Evolutionary conservation across 2,113 vertebrate species (phyloP).

Genomic region (Gymnogyps californianus): DNA sequence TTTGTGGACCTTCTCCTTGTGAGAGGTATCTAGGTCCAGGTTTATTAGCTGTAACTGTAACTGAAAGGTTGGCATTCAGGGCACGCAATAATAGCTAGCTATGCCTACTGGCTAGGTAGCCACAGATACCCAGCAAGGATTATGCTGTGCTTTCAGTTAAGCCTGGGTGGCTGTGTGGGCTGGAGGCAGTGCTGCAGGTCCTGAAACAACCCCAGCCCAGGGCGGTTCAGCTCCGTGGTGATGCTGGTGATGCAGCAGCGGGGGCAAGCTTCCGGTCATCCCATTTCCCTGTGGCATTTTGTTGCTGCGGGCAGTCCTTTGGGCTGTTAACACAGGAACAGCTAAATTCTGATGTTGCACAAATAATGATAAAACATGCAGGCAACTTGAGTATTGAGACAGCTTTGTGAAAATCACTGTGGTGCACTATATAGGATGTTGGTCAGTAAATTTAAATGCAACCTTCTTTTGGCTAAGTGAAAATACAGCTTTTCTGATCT

Average conservation of each 20-base stretch:
- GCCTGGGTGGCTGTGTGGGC: not conserved
- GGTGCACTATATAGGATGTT: not conserved
- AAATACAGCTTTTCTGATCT: not conserved
- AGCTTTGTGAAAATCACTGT: not conserved
- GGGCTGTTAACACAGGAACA: not conserved
- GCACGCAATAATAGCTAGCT: rapidly evolving
- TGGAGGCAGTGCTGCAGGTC: not conserved
- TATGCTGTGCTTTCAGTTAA: not conserved
- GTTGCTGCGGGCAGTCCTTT: not conserved
- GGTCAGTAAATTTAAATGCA: not conserved
- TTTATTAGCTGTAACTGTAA: not conserved
- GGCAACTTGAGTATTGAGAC: rapidly evolving
- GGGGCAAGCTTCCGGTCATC: not conserved
- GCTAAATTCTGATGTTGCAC: not conserved
- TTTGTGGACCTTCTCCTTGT: rapidly evolving
- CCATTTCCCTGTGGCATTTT: rapidly evolving
- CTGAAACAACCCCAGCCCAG: rapidly evolving
- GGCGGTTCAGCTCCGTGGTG: rapidly evolving
- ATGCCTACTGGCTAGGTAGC: rapidly evolving
- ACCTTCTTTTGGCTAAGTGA: not conserved
- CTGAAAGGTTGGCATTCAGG: rapidly evolving
- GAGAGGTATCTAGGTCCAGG: not conserved
- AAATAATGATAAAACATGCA: not conserved
- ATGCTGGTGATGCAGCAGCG: rapidly evolving
- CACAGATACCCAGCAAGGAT: rapidly evolving